phyloP scores from a whole-genome alignment of 1,140 invertebrate species.

The Drosophila sp. region DNA sequence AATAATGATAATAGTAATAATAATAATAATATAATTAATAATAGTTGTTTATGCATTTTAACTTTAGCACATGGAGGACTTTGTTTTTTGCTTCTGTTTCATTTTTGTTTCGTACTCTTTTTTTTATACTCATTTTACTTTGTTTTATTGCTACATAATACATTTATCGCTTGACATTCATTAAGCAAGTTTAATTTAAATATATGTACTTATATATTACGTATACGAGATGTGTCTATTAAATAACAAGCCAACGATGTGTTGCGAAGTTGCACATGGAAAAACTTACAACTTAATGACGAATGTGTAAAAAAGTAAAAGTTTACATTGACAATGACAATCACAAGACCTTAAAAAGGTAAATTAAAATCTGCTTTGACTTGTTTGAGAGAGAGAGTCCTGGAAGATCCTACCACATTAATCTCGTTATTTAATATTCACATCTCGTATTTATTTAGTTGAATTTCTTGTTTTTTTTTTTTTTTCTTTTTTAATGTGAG shows the following conservation, averaged over 20 bases:
- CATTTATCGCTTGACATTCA: conserved; percentile 58
- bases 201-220: not conserved
- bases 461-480: not conserved
- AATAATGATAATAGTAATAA: conserved; percentile 41
- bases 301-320: too few relatives aligned
- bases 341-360: too few relatives aligned
- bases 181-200: conserved; percentile 32
- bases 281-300: too few relatives aligned
- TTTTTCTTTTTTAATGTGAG: not conserved
- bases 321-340: too few relatives aligned
- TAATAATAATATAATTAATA: conserved; percentile 43
- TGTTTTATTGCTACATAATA: conserved; percentile 74
- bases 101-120: not conserved
- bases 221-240: too few relatives aligned
- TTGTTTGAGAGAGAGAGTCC: too few relatives aligned
- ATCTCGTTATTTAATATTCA: not conserved
- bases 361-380: too few relatives aligned
- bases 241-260: too few relatives aligned
- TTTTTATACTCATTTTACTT: not conserved
- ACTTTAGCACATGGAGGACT: conserved; percentile 83
- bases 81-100: not conserved
- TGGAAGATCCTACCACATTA: too few relatives aligned
- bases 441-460: conserved; percentile 3
- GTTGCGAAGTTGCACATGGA: too few relatives aligned
- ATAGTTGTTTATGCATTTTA: conserved; percentile 54